Base-by-base conservation (phyloP, 2,888 invertebrate genomes). In the Pandemis corylana region DNA sequence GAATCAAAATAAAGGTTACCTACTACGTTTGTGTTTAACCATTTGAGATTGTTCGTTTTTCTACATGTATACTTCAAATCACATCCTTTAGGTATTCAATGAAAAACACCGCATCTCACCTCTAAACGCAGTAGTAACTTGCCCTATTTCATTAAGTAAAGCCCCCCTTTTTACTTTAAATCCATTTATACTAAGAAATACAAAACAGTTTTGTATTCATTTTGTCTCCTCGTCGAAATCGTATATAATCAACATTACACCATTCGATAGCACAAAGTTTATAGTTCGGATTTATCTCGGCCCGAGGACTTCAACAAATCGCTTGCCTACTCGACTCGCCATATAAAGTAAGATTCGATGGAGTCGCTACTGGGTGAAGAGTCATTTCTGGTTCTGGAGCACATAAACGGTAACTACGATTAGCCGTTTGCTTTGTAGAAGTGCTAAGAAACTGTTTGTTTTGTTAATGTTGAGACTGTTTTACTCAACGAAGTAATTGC, bases 281-380 rank as follows among this genome's bases (percentile, higher is more conserved):
- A 68, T 59, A 56, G 56, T 44, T 20, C 44, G 41, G 53, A 41
- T 67, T 53, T 51, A 68, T 44, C 44, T 5, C 13, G 15, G 44
- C n/a, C 10, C 42, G 5, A 53, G 42, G 59, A 59, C 56, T 44
- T 12, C 10, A 53, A 13, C n/a, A 44, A 66, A 36, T n/a, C 13
- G 12, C 59, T 56, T 44, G 56, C 42, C n/a, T 42, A 13, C 28
- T 68, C 67, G 67, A n/a, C 67, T 28, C 28, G 68, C 42, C 53
- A 44, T 20, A 68, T 59, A 68, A 68, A 68, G 44, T 12, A 51
- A 2, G 64, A 20, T 44, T 53, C 44, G 68, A 68, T 59, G 68
- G 59, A 68, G 59, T 68, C 68, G 20, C 10, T 41, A 53, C 67
- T 51, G 41, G 59, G 59, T 44, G 7, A 7, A 20, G 59, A 13